Evolutionary conservation across 2,797 vertebrate genomes (phyloP), one percentile per base, ranked within the genome.

Genomic region (Echiichthys vipera): DNA sequence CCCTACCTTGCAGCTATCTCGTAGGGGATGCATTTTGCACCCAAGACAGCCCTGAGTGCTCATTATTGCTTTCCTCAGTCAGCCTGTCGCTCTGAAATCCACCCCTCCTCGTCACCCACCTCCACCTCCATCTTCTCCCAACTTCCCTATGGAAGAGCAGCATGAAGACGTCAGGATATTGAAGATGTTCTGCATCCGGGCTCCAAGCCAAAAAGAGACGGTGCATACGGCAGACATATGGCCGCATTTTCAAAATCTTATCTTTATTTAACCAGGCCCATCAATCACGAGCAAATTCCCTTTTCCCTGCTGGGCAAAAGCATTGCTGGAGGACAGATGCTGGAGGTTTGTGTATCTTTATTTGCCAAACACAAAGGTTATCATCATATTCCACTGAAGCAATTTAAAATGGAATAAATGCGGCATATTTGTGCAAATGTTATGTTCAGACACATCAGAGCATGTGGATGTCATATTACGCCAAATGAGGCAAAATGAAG

Each of bases 241-340:
- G 83, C 84, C 73, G 70, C 59, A 39, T 77, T 85, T 86, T 80
- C 58, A 71, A 84, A 86, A 85, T 85, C 89, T 82, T 91, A 89
- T 91, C 86, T 91, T 91, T 89, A 84, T 89, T 91, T 87, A 90
- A 89, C 80, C 84, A 70, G 76, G 45, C 37, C 78, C 85, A 89
- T 90, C 90, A 90, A 86, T 91, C 90, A 85, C 13, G 0, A 10
- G 46, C 27, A 74, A 75, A 85, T 85, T 70, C 67, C 70, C 74
- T 55, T 56, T 32, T 66, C 71, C 17, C 29, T 8, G 13, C 20
- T 11, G 22, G 55, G 78, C 47, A 15, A 56, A 79, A 66, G 66
- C 46, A 53, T 3, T 2, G 24, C 56, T 74, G 0, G 30, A 30
- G 81, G 67, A 82, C 86, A 87, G 75, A 77, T 77, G 83, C 71